Evolutionary conservation across 2,888 invertebrate genomes (phyloP), one percentile per base, ranked within the genome.

Genomic region (Monochamus alternatus): DNA sequence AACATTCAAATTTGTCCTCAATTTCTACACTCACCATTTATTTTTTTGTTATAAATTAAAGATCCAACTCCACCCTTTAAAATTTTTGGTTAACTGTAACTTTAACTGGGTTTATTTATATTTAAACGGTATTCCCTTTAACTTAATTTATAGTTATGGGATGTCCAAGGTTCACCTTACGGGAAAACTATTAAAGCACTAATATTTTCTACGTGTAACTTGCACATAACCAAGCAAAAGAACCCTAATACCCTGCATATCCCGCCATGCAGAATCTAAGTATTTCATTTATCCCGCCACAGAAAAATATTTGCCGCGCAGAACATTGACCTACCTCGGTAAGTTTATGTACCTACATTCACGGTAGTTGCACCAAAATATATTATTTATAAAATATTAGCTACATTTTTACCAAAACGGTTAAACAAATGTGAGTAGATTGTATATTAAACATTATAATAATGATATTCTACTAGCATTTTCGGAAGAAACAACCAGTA

Each of bases 161-260:
- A 70, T 73, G 58, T 31, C 43, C 52, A 52, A 65, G 66, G 51
- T 52, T 74, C 74, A 12, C 32, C n/a, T 32, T 73, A 59, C 22
- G 51, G 65, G 59, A 75, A 75, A 63, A 77, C 30, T 64, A 67
- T 51, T 64, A 65, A 63, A 60, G 74, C 75, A 68, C 70, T 64
- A 77, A 78, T 73, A 75, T 82, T 79, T 81, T 78, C 82, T 82
- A 83, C 82, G 84, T 84, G 81, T 81, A 81, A 76, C 78, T 80
- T 78, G 77, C 79, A 81, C 80, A 81, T 82, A 83, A 82, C 82
- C 83, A 82, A 82, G 78, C 81, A 80, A 79, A 81, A 82, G 80
- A 80, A 78, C 80, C 81, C 78, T 76, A 73, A 70, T 80, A 81
- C 79, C 80, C 80, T 79, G 63, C 62, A 75, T 73, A 79, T 80